These are phyloP conservation scores for Acleris laterana DNA, from an alignment of 2,888 invertebrate genomes.

Conservation along the genomic window DNA sequence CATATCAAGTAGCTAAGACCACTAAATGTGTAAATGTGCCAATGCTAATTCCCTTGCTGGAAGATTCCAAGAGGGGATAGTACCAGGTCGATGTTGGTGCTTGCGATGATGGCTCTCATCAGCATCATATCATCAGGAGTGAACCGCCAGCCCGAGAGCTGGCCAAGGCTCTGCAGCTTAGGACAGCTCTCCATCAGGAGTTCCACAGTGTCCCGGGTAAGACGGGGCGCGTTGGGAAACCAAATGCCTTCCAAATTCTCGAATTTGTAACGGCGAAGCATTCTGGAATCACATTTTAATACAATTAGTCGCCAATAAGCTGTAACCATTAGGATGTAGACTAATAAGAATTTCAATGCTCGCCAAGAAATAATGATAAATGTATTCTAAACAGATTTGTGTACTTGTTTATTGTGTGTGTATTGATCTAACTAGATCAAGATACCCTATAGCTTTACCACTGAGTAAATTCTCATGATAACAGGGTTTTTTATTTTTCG, in stretches of 20 bases:
- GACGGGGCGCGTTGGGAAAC: slow-evolving; percentile 87
- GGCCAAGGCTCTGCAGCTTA: slow-evolving; percentile 86
- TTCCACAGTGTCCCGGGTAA: slow-evolving; percentile 86
- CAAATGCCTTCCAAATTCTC: slow-evolving; percentile 86
- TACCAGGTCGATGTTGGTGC: slow-evolving; percentile 87
- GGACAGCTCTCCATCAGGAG: slow-evolving; percentile 88
- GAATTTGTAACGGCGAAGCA: slow-evolving; percentile 87
- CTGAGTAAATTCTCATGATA: no score
- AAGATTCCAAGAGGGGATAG: slow-evolving; percentile 85
- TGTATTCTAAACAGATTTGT: no score
- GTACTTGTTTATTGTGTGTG: no score
- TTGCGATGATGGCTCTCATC: slow-evolving; percentile 86
- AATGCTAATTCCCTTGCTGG: slow-evolving; percentile 64
- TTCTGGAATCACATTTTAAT: slow-evolving; percentile 68
- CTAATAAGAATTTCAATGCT: no score
- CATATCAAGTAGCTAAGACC: no score
- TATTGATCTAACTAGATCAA: no score
- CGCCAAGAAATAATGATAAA: no score
- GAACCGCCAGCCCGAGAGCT: slow-evolving; percentile 87
- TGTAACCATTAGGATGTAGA: no score
- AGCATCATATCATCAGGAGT: slow-evolving; percentile 87
- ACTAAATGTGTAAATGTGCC: no score
- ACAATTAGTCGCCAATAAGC: not conserved
- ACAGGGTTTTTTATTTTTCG: no score
- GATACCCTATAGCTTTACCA: no score